Conservation (phyloP, 2,888 invertebrate species). For the Bimastos eiseni region DNA sequence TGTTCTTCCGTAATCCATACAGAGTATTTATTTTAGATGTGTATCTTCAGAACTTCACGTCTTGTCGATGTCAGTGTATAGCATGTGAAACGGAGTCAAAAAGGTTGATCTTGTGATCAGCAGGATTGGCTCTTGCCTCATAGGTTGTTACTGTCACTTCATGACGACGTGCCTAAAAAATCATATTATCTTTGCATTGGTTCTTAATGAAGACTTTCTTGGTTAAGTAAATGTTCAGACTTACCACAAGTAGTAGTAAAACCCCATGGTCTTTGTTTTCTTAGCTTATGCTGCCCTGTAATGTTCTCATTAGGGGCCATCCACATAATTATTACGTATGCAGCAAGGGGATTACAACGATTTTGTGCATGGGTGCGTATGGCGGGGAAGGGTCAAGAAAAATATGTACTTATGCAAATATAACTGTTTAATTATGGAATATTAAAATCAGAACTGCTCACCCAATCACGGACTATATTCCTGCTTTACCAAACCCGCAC, state of each 20-base stretch:
- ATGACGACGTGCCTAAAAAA: constrained; percentile 72
- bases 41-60: not conserved
- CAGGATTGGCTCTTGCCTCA: constrained; percentile 80
- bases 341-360: too few species aligned
- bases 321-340: too few species aligned
- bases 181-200: not conserved
- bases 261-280: not conserved
- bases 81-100: constrained; percentile 51
- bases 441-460: too few species aligned
- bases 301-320: too few species aligned
- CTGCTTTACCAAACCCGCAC: too few species aligned
- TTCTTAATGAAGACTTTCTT: too few species aligned
- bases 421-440: too few species aligned
- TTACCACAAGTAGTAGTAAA: not conserved
- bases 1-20: not conserved
- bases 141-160: constrained; percentile 90
- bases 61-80: constrained; percentile 47
- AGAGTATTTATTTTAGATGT: not conserved
- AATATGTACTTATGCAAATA: too few species aligned
- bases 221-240: not conserved
- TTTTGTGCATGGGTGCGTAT: too few species aligned
- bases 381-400: too few species aligned
- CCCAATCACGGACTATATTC: too few species aligned
- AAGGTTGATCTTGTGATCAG: constrained; percentile 75
- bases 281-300: not conserved